Conservation (phyloP, 2,888 invertebrate genomes). For the Aporophyla lueneburgensis region DNA sequence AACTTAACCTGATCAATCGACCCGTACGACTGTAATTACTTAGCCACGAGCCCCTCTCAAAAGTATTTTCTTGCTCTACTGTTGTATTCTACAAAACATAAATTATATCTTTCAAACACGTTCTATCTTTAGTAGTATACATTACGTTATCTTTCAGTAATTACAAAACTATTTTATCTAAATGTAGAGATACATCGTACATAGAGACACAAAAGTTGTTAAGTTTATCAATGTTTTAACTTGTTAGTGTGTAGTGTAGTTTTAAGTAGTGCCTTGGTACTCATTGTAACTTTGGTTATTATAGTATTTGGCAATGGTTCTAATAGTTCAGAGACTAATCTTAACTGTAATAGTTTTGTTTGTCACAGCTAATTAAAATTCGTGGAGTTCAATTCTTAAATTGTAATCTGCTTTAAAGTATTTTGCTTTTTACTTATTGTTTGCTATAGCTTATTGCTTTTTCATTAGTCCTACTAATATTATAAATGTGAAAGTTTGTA, state of each 20-base stretch:
- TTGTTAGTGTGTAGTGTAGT: neutral
- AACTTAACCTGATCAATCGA: too few relatives aligned
- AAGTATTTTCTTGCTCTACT: neutral
- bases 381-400: neutral
- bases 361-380: neutral
- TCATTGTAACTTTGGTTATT: slow-evolving; percentile 25
- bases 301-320: slow-evolving; percentile 18
- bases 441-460: too few relatives aligned
- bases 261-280: slow-evolving; percentile 29
- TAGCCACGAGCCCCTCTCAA: neutral
- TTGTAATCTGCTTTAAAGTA: too few relatives aligned
- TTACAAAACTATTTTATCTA: neutral
- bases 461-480: too few relatives aligned
- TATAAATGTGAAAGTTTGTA: too few relatives aligned
- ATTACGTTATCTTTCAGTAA: neutral
- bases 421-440: too few relatives aligned
- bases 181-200: neutral
- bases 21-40: too few relatives aligned
- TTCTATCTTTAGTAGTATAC: neutral
- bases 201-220: neutral
- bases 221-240: slow-evolving; percentile 33
- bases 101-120: neutral
- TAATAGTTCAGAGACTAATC: neutral
- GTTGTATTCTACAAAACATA: neutral
- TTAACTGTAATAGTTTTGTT: neutral